Evolutionary conservation across 2,888 invertebrate species (phyloP).

Genomic region (Apomyelois bistriatella): DNA sequence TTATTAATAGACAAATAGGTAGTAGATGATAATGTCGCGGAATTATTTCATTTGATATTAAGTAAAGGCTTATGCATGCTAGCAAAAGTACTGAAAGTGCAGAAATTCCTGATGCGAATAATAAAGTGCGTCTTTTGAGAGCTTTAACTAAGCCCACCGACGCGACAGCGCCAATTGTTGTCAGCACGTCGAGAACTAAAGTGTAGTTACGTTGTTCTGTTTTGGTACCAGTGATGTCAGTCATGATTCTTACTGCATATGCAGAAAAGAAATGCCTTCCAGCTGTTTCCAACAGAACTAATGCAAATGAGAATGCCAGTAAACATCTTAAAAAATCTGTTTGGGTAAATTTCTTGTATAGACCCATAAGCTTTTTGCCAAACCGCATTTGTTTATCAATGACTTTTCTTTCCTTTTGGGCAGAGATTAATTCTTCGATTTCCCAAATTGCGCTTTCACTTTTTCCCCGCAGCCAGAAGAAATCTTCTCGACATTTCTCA

Average conservation of each 20-base stretch:
- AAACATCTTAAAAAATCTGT: slow-evolving; percentile 16
- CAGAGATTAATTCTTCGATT: slow-evolving; percentile 8
- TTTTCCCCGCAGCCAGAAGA: slow-evolving; percentile 69
- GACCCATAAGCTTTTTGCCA: no score
- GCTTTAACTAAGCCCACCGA: no score
- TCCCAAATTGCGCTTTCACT: slow-evolving; percentile 24
- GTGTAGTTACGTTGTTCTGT: slow-evolving; percentile 30
- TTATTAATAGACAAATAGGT: background rate
- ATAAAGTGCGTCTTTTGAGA: no score
- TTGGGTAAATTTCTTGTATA: no score
- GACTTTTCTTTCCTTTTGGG: no score
- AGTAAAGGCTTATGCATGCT: slow-evolving; percentile 23
- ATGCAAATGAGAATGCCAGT: slow-evolving; percentile 25
- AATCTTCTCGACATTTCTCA: slow-evolving; percentile 64
- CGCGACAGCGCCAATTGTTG: no score
- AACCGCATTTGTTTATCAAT: no score
- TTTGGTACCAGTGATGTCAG: slow-evolving; percentile 26
- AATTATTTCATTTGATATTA: no score
- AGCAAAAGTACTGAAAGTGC: background rate
- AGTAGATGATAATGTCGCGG: no score
- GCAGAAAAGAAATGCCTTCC: slow-evolving; percentile 39
- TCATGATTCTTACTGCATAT: slow-evolving; percentile 37
- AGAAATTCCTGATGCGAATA: no score
- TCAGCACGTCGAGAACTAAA: slow-evolving; percentile 12
- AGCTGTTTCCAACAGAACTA: slow-evolving; percentile 30